Conservation (phyloP, 1,140 invertebrate genomes). For the Pemphigus obesinymphae region DNA sequence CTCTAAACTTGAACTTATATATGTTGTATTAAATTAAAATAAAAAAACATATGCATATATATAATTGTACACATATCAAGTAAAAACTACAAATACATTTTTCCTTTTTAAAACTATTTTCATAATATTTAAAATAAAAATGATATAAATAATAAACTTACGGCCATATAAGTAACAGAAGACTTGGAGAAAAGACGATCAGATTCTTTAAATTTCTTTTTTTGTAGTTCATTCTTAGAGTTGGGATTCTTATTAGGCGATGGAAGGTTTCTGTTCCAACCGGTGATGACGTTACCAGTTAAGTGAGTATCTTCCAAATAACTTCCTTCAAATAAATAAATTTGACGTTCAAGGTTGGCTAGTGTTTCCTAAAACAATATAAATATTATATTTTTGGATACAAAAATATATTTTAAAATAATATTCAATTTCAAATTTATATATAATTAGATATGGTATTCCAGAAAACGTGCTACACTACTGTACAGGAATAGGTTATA, state of each 20-base stretch:
- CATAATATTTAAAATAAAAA: not conserved
- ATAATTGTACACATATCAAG: conserved; percentile 26
- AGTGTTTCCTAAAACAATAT: conserved; percentile 89
- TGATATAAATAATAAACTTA: conserved; percentile 55
- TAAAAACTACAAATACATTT: not conserved
- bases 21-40: no score
- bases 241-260: conserved; percentile 83
- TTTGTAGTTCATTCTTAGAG: conserved; percentile 91
- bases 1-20: no score
- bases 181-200: conserved; percentile 97
- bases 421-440: no score
- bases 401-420: no score
- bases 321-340: conserved; percentile 98
- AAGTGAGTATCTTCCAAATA: conserved; percentile 97
- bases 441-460: no score
- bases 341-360: conserved; percentile 93
- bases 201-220: conserved; percentile 95
- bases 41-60: no score
- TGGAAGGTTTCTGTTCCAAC: conserved; percentile 93
- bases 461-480: no score
- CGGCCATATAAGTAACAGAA: conserved; percentile 95
- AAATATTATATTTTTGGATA: no score
- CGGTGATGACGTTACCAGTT: conserved; percentile 97
- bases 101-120: no score
- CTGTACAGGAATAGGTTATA: no score